Percentiles rank a stretch among this genome's conserved stretches.
Conservation (phyloP, 2,797 vertebrate genomes). For the Meriones psammophilus region DNA sequence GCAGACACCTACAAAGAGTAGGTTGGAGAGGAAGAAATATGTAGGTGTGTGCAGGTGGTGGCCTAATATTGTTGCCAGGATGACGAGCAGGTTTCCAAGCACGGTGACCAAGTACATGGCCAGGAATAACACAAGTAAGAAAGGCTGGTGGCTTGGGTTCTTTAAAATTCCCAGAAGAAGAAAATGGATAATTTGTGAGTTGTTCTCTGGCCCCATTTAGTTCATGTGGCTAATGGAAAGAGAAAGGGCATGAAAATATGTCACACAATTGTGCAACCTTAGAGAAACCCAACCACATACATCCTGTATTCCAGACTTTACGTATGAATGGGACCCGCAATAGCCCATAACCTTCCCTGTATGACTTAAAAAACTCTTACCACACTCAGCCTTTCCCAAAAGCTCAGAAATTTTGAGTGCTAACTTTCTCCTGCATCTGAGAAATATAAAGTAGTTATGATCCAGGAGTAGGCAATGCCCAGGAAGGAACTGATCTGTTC, state of each 20-base stretch:
- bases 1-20: slow-evolving; percentile 5
- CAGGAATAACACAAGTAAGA: background rate
- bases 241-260: background rate
- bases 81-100: background rate
- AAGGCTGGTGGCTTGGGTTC: background rate
- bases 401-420: background rate
- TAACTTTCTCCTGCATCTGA: too few relatives aligned
- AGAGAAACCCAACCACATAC: background rate
- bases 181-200: slow-evolving; percentile 1
- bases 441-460: too few relatives aligned
- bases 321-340: background rate
- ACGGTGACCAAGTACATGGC: slow-evolving; percentile 11
- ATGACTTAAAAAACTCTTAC: too few relatives aligned
- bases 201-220: background rate
- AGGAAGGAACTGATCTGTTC: background rate
- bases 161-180: slow-evolving; percentile 13
- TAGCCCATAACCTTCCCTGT: background rate
- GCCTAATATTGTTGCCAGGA: background rate
- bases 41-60: background rate
- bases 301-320: background rate
- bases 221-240: background rate
- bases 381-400: background rate
- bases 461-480: too few relatives aligned
- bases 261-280: background rate
- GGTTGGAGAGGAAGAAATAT: background rate